These are phyloP conservation scores for Pedicia rivosa DNA, from an alignment of 2,888 invertebrate species.

Conservation along the genomic window DNA sequence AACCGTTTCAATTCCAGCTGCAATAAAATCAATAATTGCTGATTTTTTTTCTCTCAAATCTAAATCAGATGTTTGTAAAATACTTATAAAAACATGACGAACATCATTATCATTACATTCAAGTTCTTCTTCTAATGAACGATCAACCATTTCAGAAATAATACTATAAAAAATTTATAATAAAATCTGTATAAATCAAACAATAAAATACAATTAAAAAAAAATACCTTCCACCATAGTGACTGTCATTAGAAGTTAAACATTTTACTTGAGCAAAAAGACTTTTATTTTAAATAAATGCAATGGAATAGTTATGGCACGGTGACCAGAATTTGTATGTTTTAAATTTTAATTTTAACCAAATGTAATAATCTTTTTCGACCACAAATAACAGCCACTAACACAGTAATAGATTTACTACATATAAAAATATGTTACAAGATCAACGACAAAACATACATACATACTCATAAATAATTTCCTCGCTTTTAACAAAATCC, in stretches of 20 bases:
- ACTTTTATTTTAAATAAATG: too few species aligned
- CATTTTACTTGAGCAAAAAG: too few species aligned
- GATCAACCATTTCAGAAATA: conserved; percentile 61
- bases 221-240: too few species aligned
- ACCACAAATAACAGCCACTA: not conserved
- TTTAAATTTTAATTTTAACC: too few species aligned
- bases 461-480: conserved; percentile 61
- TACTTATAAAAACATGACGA: conserved; percentile 57
- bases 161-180: conserved; percentile 34
- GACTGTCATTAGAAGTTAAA: too few species aligned
- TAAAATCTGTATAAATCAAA: too few species aligned
- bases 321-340: too few species aligned
- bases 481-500: conserved; percentile 55
- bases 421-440: not conserved
- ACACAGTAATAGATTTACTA: not conserved
- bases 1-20: conserved; percentile 79
- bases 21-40: conserved; percentile 72
- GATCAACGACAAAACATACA: too few species aligned
- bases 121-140: conserved; percentile 40
- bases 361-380: too few species aligned
- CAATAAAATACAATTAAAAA: too few species aligned
- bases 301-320: too few species aligned
- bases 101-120: conserved; percentile 37
- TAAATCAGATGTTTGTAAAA: conserved; percentile 51
- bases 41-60: conserved; percentile 71